phyloP scores from a whole-genome alignment of 2,797 vertebrate species.

The Falco naumanni region DNA sequence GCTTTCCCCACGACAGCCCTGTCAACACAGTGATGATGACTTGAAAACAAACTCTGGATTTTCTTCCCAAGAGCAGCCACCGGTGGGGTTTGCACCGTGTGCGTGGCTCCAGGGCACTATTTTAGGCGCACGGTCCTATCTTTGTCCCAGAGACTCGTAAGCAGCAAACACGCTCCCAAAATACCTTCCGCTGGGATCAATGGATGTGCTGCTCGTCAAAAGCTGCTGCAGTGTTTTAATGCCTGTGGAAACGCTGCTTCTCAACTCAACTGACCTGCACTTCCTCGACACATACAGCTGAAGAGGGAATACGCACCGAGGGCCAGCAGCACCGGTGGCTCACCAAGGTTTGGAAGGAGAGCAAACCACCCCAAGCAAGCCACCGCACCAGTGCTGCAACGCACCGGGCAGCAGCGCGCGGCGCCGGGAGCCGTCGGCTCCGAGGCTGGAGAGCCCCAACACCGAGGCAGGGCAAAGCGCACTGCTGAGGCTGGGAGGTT shows the following conservation, averaged over 20 bases:
- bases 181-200: background rate
- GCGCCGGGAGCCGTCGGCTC: rapidly evolving
- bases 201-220: rapidly evolving
- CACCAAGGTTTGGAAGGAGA: rapidly evolving
- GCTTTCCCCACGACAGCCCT: background rate
- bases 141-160: background rate
- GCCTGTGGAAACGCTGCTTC: background rate
- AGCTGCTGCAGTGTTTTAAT: rapidly evolving
- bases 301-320: rapidly evolving
- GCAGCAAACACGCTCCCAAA: background rate
- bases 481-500: rapidly evolving
- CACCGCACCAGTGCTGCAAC: rapidly evolving
- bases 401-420: rapidly evolving
- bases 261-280: background rate
- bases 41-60: conserved; percentile 41
- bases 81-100: background rate
- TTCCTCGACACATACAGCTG: rapidly evolving
- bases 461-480: rapidly evolving
- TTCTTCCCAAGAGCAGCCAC: conserved; percentile 16
- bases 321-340: background rate
- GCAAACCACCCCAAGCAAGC: background rate
- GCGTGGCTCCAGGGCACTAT: background rate
- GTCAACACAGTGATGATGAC: conserved; percentile 17
- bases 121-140: background rate
- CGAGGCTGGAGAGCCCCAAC: rapidly evolving